These are phyloP conservation scores for Gallinago undulata DNA, from an alignment of 2,113 vertebrate species.

Conservation along the genomic window DNA sequence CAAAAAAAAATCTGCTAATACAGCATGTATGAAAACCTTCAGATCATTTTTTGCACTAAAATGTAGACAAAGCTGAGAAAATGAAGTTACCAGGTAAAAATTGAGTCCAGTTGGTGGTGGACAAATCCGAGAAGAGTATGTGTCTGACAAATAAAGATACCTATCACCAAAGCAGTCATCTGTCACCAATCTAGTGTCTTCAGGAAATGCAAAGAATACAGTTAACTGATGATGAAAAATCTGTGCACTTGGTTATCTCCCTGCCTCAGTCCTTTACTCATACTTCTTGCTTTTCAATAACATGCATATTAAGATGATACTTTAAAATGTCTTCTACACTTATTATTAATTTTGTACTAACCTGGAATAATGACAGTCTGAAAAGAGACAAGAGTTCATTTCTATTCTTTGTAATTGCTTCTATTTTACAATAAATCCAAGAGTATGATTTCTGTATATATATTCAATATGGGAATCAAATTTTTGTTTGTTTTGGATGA, in stretches of 20 bases:
- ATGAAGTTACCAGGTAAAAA: neutral
- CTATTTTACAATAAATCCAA: neutral
- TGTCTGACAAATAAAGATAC: neutral
- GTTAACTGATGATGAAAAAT: neutral
- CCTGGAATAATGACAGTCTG: neutral
- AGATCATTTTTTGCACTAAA: neutral
- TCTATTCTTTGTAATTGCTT: neutral
- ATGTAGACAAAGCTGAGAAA: neutral
- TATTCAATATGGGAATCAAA: neutral
- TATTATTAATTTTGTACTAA: neutral
- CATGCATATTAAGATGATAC: neutral
- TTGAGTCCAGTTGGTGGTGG: neutral
- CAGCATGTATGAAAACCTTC: neutral
- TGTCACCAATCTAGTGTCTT: neutral
- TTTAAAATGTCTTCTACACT: neutral
- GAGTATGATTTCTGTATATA: neutral
- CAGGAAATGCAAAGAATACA: neutral
- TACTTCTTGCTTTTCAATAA: neutral
- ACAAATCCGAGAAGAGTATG: neutral
- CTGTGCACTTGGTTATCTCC: fast-evolving
- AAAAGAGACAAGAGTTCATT: neutral
- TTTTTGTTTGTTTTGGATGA: neutral
- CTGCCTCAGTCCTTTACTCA: neutral
- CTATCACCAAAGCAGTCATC: neutral
- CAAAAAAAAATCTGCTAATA: neutral